These are phyloP conservation scores for Cygnus olor DNA, from an alignment of 2,797 vertebrate species.

Conservation along the genomic window DNA sequence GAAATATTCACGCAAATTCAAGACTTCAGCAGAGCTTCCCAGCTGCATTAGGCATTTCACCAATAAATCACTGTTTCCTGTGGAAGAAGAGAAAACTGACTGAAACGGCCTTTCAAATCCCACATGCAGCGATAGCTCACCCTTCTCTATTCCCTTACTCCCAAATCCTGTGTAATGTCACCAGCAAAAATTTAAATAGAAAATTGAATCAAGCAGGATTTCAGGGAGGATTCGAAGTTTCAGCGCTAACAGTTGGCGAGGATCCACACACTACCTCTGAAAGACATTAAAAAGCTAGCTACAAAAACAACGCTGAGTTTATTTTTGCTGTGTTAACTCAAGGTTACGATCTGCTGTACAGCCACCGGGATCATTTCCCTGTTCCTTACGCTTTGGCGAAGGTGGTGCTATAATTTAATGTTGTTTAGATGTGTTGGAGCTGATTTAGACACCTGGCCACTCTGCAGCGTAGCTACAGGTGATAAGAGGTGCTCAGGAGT, in stretches of 20 bases:
- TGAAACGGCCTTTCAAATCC: slow-evolving; percentile 22
- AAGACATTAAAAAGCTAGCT: not conserved
- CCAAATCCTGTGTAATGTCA: slow-evolving; percentile 48
- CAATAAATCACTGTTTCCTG: slow-evolving; percentile 67
- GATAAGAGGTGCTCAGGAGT: not conserved
- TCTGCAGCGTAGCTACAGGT: not conserved
- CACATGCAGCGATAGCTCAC: slow-evolving; percentile 24
- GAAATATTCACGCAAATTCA: slow-evolving; percentile 68
- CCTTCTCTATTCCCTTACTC: slow-evolving; percentile 28
- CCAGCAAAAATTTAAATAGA: slow-evolving; percentile 32
- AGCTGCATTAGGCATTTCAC: slow-evolving; percentile 61
- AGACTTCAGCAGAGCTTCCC: slow-evolving; percentile 48
- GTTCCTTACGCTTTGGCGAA: not conserved
- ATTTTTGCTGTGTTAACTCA: slow-evolving; percentile 11
- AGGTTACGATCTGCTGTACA: not conserved
- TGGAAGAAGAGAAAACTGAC: slow-evolving; percentile 49
- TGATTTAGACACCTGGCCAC: not conserved
- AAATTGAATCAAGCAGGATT: not conserved
- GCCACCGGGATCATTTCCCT: not conserved
- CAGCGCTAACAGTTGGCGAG: not conserved
- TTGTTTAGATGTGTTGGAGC: not conserved
- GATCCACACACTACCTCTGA: not conserved
- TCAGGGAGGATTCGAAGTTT: not conserved
- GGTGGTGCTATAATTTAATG: slow-evolving; percentile 17
- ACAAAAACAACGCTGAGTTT: slow-evolving; percentile 14